Base-by-base conservation (phyloP, 2,888 invertebrate genomes). In the Eristalinus sepulchralis region DNA sequence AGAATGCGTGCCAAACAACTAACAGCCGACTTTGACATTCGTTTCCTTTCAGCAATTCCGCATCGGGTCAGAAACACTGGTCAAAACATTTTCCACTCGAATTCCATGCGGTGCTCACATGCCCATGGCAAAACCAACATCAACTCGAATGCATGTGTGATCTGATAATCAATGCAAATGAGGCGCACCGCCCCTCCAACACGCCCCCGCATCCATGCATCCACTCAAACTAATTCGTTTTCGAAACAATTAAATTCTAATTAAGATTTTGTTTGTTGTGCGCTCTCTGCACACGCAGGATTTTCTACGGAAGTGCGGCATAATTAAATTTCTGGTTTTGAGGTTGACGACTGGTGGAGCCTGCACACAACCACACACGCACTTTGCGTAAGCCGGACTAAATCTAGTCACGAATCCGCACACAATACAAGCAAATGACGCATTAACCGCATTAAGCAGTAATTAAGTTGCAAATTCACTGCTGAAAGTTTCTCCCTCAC, bases 71-170 rank as follows among this genome's bases (percentile, higher is more conserved):
- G 22, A 24, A 24, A 22, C 24, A 57, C 11, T 6, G 57, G 24
- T 24, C 57, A 27, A 5, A 57, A 22, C 22, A 71, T 64, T 59
- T 72, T 60, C 47, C 71, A 72, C 47, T 60, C 36, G 66, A 72
- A 64, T 88, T 89, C 59, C 90, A 89, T 91, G 75, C 68, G 75
- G 62, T 72, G 67, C 72, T 62, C 27, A 39, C 59, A 17, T 1
- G 4, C 8, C 33, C 47, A 10, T 22, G n/a, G 57, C 24, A 33
- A 34, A 20, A 10, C 67, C 22, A 17, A 11, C 33, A 57, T 63
- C 17, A 63, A 39, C 68, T n/a, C 31, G 9, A 63, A 67, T 73
- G 36, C 63, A 64, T 78, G 67, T 83, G 71, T 81, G 72, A 71
- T 85, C 63, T 63, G 68, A 70, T 85, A 78, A 77, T 82, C 73